Evolutionary conservation across 2,113 vertebrate species (phyloP), one percentile per base, ranked within the genome.

Genomic region (Gymnocephalus cernua): DNA sequence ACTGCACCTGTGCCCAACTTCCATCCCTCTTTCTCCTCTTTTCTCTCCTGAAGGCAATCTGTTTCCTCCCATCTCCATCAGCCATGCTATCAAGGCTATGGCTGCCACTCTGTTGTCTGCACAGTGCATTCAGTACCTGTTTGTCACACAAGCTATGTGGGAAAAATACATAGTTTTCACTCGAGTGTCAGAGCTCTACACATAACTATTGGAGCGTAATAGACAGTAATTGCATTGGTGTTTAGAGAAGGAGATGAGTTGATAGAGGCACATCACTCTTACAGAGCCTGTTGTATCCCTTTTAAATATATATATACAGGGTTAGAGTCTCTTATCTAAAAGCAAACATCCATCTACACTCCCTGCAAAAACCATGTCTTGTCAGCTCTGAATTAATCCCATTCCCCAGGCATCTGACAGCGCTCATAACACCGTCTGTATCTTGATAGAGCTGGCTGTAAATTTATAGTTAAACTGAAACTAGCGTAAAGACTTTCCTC

Each of bases 261-360:
- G 58, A 69, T 80, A n/a, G 63, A 73, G 23, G 50, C 32, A 45
- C 16, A 32, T 75, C 66, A 57, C 44, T 88, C 77, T 81, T 67
- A 71, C 66, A 75, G 25, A 47, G 35, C 54, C 15, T 19, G 18
- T 88, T 73, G 84, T 23, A 50, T 56, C 50, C 38, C 74, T 74
- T 62, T 80, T 72, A 63, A 77, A 69, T 58, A 35, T 29, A 45
- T 56, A 35, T 23, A 45, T 59, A 19, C 64, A 82, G 68, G 80
- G 82, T 85, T 87, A 80, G 19, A 66, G 59, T 85, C 41, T 74
- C 48, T 71, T 83, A 90, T 86, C 77, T 79, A 14, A 80, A 25
- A 76, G 53, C 25, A 66, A 82, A 86, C 71, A 77, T 83, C 62
- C 47, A 75, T 73, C 70, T 25, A 38, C 45, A 58, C 64, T 69